A percentile compares a stretch with the other conserved stretches of the same genome.
Conservation (phyloP, 2,113 vertebrate species). For the Chitala chitala region DNA sequence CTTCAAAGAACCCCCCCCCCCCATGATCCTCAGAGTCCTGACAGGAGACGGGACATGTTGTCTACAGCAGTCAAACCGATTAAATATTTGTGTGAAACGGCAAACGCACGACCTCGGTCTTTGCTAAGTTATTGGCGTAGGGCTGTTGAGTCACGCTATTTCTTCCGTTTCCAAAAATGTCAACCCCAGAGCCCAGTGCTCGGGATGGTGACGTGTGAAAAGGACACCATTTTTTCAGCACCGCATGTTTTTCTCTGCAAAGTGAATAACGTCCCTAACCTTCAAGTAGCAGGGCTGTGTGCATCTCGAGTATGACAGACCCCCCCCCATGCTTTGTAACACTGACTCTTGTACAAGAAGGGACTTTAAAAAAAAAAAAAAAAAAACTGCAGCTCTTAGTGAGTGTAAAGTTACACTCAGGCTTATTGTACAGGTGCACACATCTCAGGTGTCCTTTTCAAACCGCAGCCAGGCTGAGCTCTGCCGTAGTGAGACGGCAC, state of each 20-base stretch:
- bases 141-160: conserved; percentile 23
- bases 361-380: conserved; percentile 42
- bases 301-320: neutral
- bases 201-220: neutral
- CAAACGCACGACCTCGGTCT: neutral
- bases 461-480: conserved; percentile 58
- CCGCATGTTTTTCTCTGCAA: neutral
- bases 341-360: conserved; percentile 32
- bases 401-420: conserved; percentile 65
- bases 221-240: neutral
- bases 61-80: neutral
- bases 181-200: neutral
- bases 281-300: neutral
- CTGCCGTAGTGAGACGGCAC: conserved; percentile 47
- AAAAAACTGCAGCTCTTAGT: conserved; percentile 45
- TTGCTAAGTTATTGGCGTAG: neutral
- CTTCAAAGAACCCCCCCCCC: too few relatives aligned
- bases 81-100: neutral
- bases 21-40: neutral
- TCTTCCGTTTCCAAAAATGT: conserved; percentile 2
- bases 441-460: conserved; percentile 68
- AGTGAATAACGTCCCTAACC: neutral
- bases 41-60: neutral
- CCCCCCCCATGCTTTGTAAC: neutral
- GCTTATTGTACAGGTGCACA: conserved; percentile 65